A percentile compares a stretch with the other conserved stretches of the same genome.
These are phyloP conservation scores for Poliocrania exsul DNA, from an alignment of 2,797 vertebrate species.

Conservation along the genomic window DNA sequence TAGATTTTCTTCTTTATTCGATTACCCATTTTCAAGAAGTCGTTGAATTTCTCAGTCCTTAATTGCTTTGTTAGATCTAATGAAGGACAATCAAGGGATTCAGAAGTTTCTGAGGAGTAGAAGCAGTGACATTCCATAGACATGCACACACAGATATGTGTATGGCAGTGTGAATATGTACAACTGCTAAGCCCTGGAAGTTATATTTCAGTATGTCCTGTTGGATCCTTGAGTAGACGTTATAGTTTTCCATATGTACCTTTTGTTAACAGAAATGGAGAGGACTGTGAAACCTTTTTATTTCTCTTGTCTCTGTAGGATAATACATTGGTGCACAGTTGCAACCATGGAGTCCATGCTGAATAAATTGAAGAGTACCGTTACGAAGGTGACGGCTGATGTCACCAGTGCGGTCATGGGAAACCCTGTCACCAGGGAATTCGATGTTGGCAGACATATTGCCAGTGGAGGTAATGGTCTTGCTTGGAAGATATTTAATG, in stretches of 20 bases:
- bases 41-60: background rate
- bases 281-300: background rate
- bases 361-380: slow-evolving; percentile 96
- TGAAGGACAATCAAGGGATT: background rate
- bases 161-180: background rate
- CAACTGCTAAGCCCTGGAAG: background rate
- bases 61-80: background rate
- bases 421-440: slow-evolving; percentile 97
- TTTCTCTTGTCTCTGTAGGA: slow-evolving; percentile 38
- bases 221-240: background rate
- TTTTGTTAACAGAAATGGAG: background rate
- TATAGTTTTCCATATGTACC: background rate
- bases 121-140: background rate
- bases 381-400: slow-evolving; percentile 98
- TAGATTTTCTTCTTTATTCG: background rate
- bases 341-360: slow-evolving; percentile 97
- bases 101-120: background rate
- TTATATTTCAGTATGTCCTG: background rate
- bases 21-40: background rate
- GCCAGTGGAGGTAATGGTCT: slow-evolving; percentile 94
- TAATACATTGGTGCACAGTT: background rate
- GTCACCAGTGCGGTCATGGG: slow-evolving; percentile 98
- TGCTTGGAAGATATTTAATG: slow-evolving; percentile 98
- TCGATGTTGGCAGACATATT: slow-evolving; percentile 95
- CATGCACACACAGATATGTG: background rate